phyloP scores from a whole-genome alignment of 2,888 invertebrate genomes.

The Gibbula magus region DNA sequence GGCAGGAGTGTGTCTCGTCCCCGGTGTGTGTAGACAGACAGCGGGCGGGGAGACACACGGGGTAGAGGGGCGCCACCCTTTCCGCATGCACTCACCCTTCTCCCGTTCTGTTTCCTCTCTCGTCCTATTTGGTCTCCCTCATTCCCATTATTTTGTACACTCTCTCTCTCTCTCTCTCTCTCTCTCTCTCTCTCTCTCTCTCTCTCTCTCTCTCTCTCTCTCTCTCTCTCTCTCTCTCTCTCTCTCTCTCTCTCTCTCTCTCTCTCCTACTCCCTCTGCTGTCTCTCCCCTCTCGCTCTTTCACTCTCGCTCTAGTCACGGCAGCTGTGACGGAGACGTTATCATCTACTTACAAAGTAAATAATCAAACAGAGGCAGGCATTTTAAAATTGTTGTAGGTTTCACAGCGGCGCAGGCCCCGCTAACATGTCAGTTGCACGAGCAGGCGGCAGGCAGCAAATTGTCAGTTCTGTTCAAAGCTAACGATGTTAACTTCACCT shows the following conservation, averaged over 20 bases:
- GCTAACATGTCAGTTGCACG: constrained; percentile 16
- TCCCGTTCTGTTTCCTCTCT: not conserved
- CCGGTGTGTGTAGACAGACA: not conserved
- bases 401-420: not conserved
- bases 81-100: not conserved
- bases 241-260: not conserved
- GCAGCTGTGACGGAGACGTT: constrained; percentile 6
- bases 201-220: not conserved
- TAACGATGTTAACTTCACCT: constrained; percentile 4
- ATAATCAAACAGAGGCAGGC: constrained; percentile 10
- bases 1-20: no score
- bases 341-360: constrained; percentile 22
- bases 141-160: no score
- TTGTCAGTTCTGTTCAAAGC: constrained; percentile 11
- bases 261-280: not conserved
- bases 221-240: not conserved
- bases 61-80: no score
- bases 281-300: no score
- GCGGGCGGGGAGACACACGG: not conserved
- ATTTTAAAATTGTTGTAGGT: constrained; percentile 18
- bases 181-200: not conserved
- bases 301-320: not conserved
- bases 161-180: not conserved
- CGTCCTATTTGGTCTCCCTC: not conserved
- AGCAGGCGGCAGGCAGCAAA: constrained; percentile 7